A percentile compares a stretch with the other conserved stretches of the same genome.
These are phyloP conservation scores for Dasypus novemcinctus DNA, from an alignment of 2,113 vertebrate genomes.

Conservation along the genomic window DNA sequence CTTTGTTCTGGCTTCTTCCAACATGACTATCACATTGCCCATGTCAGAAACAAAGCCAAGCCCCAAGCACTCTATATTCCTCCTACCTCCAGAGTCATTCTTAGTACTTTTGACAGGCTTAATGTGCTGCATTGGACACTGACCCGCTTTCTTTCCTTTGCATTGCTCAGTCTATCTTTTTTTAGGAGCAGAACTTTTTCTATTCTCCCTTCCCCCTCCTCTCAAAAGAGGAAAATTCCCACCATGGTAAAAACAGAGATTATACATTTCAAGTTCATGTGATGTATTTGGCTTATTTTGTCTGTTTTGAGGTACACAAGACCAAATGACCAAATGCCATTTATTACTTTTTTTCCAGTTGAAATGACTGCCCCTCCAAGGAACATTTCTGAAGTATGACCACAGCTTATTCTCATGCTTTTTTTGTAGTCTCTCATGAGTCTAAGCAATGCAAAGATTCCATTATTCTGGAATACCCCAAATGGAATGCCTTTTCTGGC, in stretches of 20 bases:
- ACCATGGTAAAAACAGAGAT: constrained; percentile 66
- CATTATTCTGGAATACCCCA: not conserved
- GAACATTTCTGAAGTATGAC: constrained; percentile 12
- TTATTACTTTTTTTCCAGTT: constrained; percentile 51
- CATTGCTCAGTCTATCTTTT: constrained; percentile 41
- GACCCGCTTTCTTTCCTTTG: constrained; percentile 60
- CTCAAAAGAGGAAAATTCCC: constrained; percentile 64
- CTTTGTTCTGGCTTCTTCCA: constrained; percentile 76
- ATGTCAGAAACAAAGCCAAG: constrained; percentile 71
- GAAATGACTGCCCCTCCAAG: constrained; percentile 52
- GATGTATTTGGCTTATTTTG: constrained; percentile 54
- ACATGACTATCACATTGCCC: constrained; percentile 63
- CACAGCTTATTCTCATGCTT: not conserved
- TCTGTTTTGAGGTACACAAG: constrained; percentile 23
- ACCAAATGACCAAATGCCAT: constrained; percentile 22
- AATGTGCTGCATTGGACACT: not conserved
- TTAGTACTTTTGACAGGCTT: not conserved
- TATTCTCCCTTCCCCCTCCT: not conserved
- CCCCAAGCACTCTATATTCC: constrained; percentile 50
- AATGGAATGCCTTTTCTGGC: not conserved
- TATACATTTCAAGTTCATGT: constrained; percentile 68
- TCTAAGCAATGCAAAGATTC: constrained; percentile 9
- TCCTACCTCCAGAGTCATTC: constrained; percentile 46
- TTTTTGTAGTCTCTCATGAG: not conserved
- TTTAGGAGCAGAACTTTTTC: constrained; percentile 54